Evolutionary conservation across 2,797 vertebrate genomes (phyloP), one percentile per base, ranked within the genome.

Genomic region (Sebastes minor): DNA sequence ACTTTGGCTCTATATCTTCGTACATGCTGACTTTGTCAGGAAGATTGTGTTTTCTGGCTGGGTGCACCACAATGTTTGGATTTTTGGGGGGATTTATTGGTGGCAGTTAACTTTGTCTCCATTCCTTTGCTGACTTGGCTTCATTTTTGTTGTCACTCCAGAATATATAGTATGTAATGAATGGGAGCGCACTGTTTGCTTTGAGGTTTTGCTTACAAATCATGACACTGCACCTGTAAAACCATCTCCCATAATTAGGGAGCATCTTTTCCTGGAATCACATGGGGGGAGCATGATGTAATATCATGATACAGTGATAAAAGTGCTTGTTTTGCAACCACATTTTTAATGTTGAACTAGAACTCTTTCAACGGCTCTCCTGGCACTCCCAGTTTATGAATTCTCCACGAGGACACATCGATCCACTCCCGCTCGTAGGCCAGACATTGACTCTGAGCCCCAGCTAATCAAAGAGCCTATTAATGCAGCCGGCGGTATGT

Each of bases 381-480:
- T 23, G 13, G 14, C 59, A 14, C 46, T 27, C 46, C 59, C 38
- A 57, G n/a, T 84, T 86, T 78, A 68, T 85, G 63, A 74, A 83
- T 90, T 87, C 83, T 82, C 71, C 74, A 78, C 2, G 18, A 80
- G 82, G 77, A 86, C 76, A 25, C 72, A 83, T 88, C 30, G 27
- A 91, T 86, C 74, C 16, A 27, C 38, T 78, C 70, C 16, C 53
- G 63, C 76, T 84, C 60, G 53, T 66, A 20, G 80, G 77, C 64
- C 86, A 78, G 57, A 78, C 65, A 88, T 73, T 38, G 84, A 90
- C 80, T 86, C 42, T 5, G 78, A 69, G 83, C 84, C 75, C 64
- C 65, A 56, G 78, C 79, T 84, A 88, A 93, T 91, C 85, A 91
- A 84, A 89, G 57, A 86, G 80, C 71, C 78, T 84, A 87, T 92